Base-by-base conservation (phyloP, 2,888 invertebrate species). In the Griposia aprilina region DNA sequence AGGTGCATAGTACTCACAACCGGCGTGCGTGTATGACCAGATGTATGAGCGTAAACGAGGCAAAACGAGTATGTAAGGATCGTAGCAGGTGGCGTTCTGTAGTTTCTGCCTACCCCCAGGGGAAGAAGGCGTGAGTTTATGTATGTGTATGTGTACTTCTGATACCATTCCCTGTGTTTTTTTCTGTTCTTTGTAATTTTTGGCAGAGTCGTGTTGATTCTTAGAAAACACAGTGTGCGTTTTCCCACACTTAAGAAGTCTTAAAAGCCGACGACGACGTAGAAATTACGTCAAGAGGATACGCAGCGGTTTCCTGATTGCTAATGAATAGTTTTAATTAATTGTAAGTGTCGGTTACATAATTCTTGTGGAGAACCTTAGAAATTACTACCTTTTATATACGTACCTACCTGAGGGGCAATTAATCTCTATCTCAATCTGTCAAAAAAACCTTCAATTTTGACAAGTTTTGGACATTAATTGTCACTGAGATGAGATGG, bases 191-290 rank as follows among this genome's bases (percentile, higher is more conserved):
- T n/a, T 30, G 20, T 48, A 3, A 20, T 48, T 55, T 70, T 80
- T 48, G 69, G 7, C n/a, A 13, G 7, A 20, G 20, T 36, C 13
- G n/a, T 55, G 23, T 36, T 80, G 20, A 4, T 36, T 26, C 17
- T 41, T 26, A 2, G 23, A 13, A 72, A 62, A 76, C 20, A 63
- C 76, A 41, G 36, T 17, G 7, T 13, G 26, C 13, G 26, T 41
- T 26, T 80, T 72, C 80, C 36, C 80, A 78, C 52, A 45, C 80
- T n/a, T 67, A 15, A 20, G 20, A 62, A 4, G 30, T 6, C 52
- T 23, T 30, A 23, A n/a, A 10, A 4, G 11, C 17, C 6, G 20
- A 55, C 36, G 11, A 11, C 6, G 20, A 55, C 36, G 45, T 23
- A 6, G 45, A 48, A 36, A 55, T 80, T 26, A 62, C 30, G 45